Evolutionary conservation across 2,888 invertebrate genomes (phyloP), one percentile per base, ranked within the genome.

Genomic region (Ellobium chinense): DNA sequence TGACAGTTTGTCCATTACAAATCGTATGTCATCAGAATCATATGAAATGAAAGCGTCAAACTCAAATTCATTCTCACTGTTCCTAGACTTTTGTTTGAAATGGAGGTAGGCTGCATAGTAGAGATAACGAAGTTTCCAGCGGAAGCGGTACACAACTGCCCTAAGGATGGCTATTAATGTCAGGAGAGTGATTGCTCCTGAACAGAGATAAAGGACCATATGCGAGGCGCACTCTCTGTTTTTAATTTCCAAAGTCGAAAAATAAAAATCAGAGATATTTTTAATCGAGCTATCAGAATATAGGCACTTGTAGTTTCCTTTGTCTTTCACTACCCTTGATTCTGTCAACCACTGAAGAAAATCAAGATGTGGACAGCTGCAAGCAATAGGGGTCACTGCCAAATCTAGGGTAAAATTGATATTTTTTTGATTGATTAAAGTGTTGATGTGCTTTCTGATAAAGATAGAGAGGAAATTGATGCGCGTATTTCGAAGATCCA

Each of bases 41-140:
- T 80, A 82, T 4, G 73, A 68, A 7, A 82, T 76, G 39, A 82
- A 82, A 24, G 77, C 82, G 34, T 82, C 82, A 54, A 46, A 82
- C 9, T 72, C 31, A 39, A 77, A 80, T 4, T 77, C 39, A n/a
- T n/a, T 24, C 12, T 37, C n/a, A 1, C 29, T 37, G 2, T n/a
- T 1, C 14, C 12, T 46, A 7, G 27, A 5, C 7, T 29, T 2
- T 12, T 27, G 0, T 27, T 24, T 65, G 29, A 39, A 75, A 2
- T 27, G 14, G 9, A 65, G 66, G 34, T 63, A 31, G 31, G 78
- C 78, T 21, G 70, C 69, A n/a, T 78, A 70, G 54, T 78, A 78
- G 9, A 78, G 24, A 37, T 69, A 78, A 24, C 78, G 12, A 31
- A 78, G 9, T 21, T 70, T 60, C 78, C 78, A 78, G 1, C 78